Conservation (phyloP, 2,797 vertebrate genomes). For the Anisognathus igniventris region DNA sequence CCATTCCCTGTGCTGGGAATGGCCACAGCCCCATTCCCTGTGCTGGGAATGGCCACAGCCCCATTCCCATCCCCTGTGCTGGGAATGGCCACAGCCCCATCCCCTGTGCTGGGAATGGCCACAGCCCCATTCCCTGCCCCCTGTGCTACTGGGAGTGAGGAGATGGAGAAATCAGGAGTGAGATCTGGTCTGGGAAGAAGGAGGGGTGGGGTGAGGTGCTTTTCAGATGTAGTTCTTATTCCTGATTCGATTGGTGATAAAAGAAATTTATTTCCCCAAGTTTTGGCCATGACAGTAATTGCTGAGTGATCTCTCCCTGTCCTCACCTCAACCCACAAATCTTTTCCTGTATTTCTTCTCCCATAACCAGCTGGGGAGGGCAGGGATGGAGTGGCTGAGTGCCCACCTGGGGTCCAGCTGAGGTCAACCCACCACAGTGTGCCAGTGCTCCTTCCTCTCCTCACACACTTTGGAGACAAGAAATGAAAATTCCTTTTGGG, state of each 20-base stretch:
- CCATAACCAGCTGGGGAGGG: neutral
- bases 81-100: neutral
- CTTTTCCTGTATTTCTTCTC: neutral
- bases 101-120: neutral
- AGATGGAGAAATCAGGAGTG: neutral
- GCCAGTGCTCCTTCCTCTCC: neutral
- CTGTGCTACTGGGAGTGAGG: neutral
- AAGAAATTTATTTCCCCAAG: neutral
- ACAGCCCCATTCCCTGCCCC: neutral
- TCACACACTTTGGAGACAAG: neutral
- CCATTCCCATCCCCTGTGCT: neutral
- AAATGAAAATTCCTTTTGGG: neutral
- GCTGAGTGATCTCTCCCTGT: neutral
- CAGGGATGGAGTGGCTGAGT: neutral
- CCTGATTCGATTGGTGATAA: neutral
- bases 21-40: neutral
- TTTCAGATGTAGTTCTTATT: neutral
- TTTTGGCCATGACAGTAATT: neutral
- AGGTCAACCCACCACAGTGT: rapidly evolving
- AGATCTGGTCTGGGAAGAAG: neutral
- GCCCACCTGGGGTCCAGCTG: neutral
- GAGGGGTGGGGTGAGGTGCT: neutral
- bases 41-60: neutral
- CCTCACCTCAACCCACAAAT: neutral
- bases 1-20: neutral